A percentile compares a stretch with the other conserved stretches of the same genome.
phyloP scores from a whole-genome alignment of 2,888 invertebrate species.

The Polylopha cassiicola region DNA sequence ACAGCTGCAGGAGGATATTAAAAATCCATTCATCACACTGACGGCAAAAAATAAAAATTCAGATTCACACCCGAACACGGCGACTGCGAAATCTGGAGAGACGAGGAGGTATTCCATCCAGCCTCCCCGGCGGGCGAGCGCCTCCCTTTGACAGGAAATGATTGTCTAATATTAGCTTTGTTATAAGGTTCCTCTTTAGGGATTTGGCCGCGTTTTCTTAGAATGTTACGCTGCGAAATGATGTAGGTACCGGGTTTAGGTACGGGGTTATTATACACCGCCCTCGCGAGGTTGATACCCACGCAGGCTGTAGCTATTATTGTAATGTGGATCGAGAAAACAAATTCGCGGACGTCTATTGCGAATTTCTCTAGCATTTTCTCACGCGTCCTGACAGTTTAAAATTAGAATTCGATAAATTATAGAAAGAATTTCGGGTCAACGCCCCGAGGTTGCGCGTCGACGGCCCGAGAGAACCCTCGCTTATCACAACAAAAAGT shows the following conservation, averaged over 20 bases:
- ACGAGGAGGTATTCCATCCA: constrained; percentile 61
- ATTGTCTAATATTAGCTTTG: constrained; percentile 77
- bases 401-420: constrained; percentile 51
- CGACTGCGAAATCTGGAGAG: constrained; percentile 68
- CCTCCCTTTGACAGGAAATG: constrained; percentile 76
- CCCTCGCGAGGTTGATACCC: too few relatives aligned
- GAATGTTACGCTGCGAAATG: constrained; percentile 29
- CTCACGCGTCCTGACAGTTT: constrained; percentile 38
- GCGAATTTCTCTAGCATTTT: constrained; percentile 28
- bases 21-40: constrained; percentile 69
- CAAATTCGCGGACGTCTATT: constrained; percentile 6
- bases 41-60: constrained; percentile 68
- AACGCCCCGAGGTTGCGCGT: constrained; percentile 40
- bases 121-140: constrained; percentile 40
- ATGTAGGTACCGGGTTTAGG: constrained; percentile 15
- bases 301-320: too few relatives aligned
- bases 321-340: constrained; percentile 10
- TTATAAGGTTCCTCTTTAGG: constrained; percentile 72
- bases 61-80: constrained; percentile 69
- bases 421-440: constrained; percentile 57
- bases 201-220: constrained; percentile 50
- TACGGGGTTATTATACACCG: too few relatives aligned
- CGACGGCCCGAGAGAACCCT: constrained; percentile 40
- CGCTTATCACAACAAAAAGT: constrained; percentile 61
- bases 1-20: constrained; percentile 69